Evolutionary conservation across 2,888 invertebrate genomes (phyloP).

Genomic region (Metellina segmentata): DNA sequence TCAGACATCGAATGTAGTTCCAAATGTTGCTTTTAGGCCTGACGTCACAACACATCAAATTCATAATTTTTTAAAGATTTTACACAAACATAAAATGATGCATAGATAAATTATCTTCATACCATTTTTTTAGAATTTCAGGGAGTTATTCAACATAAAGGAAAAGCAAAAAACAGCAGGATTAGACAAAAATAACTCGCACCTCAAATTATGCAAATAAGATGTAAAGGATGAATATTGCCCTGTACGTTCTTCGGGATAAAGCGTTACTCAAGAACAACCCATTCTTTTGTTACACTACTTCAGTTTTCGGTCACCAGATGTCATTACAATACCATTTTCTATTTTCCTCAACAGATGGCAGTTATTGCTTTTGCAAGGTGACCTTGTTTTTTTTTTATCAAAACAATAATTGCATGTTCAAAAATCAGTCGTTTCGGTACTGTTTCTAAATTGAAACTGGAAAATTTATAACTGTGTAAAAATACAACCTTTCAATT

Average conservation of each 20-base stretch:
- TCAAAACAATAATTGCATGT: slow-evolving; percentile 3
- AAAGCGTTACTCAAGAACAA: slow-evolving; percentile 76
- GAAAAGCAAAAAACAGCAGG: slow-evolving; percentile 18
- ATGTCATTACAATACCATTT: slow-evolving; percentile 77
- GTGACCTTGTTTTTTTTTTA: slow-evolving; percentile 70
- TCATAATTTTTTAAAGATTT: slow-evolving; percentile 74
- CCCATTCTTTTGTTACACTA: slow-evolving; percentile 74
- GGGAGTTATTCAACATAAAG: slow-evolving; percentile 3
- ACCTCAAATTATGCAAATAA: slow-evolving; percentile 77
- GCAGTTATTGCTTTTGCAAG: slow-evolving; percentile 74
- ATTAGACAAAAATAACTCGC: slow-evolving; percentile 56
- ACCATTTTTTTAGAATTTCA: neutral
- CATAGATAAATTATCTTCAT: neutral
- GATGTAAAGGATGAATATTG: slow-evolving; percentile 76
- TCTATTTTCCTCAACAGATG: slow-evolving; percentile 75
- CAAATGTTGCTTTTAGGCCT: slow-evolving; percentile 75
- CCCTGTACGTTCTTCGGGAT: slow-evolving; percentile 65
- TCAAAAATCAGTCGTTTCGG: neutral
- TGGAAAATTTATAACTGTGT: neutral
- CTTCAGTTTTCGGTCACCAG: slow-evolving; percentile 76
- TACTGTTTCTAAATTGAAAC: neutral
- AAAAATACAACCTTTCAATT: neutral
- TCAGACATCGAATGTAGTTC: slow-evolving; percentile 67
- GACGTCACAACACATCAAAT: slow-evolving; percentile 75
- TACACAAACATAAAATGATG: slow-evolving; percentile 55